phyloP scores from a whole-genome alignment of 2,888 invertebrate species.

The Aleiodes alternator region DNA sequence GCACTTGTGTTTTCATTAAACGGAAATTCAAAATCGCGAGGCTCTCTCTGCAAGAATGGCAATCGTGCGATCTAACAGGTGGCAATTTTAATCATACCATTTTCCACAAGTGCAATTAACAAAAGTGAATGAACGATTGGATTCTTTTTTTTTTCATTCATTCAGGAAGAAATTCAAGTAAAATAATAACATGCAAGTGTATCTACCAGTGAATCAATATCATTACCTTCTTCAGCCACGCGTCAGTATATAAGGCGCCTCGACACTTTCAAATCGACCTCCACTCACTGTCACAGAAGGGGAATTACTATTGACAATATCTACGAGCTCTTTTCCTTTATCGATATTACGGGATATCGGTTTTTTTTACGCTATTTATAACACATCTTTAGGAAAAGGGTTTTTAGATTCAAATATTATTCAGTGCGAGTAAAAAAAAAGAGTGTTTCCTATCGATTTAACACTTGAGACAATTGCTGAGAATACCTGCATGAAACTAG shows the following conservation, averaged over 20 bases:
- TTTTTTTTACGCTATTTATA: neutral
- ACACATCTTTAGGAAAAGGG: neutral
- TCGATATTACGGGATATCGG: neutral
- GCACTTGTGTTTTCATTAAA: constrained; percentile 2
- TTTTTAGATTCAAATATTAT: neutral
- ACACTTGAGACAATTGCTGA: constrained; percentile 65
- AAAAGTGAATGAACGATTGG: constrained; percentile 27
- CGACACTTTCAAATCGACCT: constrained; percentile 45
- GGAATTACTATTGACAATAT: constrained; percentile 11
- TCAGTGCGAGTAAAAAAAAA: constrained; percentile 52
- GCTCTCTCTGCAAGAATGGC: neutral
- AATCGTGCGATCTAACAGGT: constrained; percentile 29
- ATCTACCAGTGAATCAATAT: constrained; percentile 63
- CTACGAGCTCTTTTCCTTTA: neutral
- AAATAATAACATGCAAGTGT: constrained; percentile 58
- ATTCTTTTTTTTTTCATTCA: constrained; percentile 1
- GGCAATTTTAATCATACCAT: constrained; percentile 29
- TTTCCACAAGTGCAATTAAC: neutral
- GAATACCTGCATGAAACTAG: constrained; percentile 62
- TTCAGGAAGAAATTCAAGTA: constrained; percentile 40
- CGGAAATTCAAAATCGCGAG: neutral
- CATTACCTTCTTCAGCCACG: constrained; percentile 57
- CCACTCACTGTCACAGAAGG: neutral
- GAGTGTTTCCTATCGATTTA: constrained; percentile 73
- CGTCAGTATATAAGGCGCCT: constrained; percentile 37